A percentile compares a stretch with the other conserved stretches of the same genome.
phyloP scores from a whole-genome alignment of 1,140 invertebrate genomes.

The Drosophila obscura region DNA sequence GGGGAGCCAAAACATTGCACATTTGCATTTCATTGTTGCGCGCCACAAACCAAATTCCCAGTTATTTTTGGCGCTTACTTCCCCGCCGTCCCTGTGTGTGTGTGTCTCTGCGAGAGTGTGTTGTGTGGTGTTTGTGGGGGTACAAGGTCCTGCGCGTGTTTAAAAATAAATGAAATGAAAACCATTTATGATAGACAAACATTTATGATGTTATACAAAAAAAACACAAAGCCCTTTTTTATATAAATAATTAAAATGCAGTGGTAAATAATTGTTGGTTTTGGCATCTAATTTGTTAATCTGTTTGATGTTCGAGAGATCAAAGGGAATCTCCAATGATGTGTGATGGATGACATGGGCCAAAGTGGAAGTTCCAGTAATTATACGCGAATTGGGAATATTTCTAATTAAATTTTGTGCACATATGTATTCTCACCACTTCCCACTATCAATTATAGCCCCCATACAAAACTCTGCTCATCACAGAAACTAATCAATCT shows the following conservation, averaged over 20 bases:
- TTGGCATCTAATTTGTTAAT: constrained; percentile 10
- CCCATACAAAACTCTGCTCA: too few species aligned
- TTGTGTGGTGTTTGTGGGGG: constrained; percentile 36
- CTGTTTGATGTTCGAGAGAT: constrained; percentile 4
- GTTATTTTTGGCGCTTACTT: constrained; percentile 38
- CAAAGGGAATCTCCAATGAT: not conserved
- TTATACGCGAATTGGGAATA: too few species aligned
- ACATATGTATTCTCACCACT: too few species aligned
- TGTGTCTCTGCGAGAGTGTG: constrained; percentile 12
- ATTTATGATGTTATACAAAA: constrained; percentile 17
- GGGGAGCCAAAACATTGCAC: not conserved
- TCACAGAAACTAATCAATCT: too few species aligned
- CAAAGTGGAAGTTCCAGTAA: too few species aligned
- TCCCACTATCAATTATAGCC: too few species aligned
- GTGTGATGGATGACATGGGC: not conserved
- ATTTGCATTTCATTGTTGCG: constrained; percentile 16
- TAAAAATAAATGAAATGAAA: constrained; percentile 68
- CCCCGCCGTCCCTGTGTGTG: constrained; percentile 13
- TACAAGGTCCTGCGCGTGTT: constrained; percentile 54
- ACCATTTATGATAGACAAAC: constrained; percentile 46
- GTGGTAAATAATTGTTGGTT: constrained; percentile 27
- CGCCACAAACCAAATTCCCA: too few species aligned
- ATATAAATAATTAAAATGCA: constrained; percentile 32
- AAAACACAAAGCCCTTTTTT: too few species aligned
- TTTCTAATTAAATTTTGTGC: not conserved